Conservation (phyloP, 1,140 invertebrate genomes). For the Stenopsyche tienmushanensis region DNA sequence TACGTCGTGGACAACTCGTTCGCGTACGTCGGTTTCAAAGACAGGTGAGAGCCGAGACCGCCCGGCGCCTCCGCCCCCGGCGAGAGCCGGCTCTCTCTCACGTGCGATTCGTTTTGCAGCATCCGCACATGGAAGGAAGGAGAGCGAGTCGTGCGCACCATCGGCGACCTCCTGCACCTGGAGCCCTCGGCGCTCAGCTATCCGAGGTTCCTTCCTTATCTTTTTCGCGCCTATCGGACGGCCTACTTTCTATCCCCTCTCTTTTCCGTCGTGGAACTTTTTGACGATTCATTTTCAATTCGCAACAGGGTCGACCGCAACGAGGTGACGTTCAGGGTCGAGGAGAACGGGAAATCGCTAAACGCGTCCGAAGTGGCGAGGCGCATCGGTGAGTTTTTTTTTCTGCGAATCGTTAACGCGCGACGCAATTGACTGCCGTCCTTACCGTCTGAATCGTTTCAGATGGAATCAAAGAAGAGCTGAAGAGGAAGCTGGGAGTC, state of each 20-base stretch:
- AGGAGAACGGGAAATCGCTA: slow-evolving; percentile 65
- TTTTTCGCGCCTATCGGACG: no score
- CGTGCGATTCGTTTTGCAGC: no score
- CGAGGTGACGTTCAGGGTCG: slow-evolving; percentile 83
- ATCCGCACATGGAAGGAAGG: slow-evolving; percentile 60
- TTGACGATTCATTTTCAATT: no score
- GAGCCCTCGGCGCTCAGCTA: slow-evolving; percentile 57
- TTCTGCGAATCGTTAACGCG: neutral
- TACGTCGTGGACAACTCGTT: slow-evolving; percentile 67
- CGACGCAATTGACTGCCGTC: no score
- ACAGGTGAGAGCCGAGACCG: no score
- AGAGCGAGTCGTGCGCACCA: slow-evolving; percentile 57
- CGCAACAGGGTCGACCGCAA: slow-evolving; percentile 70
- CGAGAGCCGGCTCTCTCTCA: no score
- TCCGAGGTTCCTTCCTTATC: no score
- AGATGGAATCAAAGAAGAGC: slow-evolving; percentile 63
- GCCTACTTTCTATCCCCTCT: no score
- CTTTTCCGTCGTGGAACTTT: no score
- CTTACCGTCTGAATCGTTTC: no score
- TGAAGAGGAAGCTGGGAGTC: slow-evolving; percentile 61
- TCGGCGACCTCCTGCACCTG: slow-evolving; percentile 63
- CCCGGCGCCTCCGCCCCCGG: no score
- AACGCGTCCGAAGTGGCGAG: slow-evolving; percentile 72
- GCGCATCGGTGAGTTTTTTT: slow-evolving; percentile 62
- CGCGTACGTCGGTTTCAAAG: slow-evolving; percentile 68